A percentile compares a stretch with the other conserved stretches of the same genome.
These are phyloP conservation scores for Eubasilissa splendida DNA, from an alignment of 2,888 invertebrate species.

Conservation along the genomic window DNA sequence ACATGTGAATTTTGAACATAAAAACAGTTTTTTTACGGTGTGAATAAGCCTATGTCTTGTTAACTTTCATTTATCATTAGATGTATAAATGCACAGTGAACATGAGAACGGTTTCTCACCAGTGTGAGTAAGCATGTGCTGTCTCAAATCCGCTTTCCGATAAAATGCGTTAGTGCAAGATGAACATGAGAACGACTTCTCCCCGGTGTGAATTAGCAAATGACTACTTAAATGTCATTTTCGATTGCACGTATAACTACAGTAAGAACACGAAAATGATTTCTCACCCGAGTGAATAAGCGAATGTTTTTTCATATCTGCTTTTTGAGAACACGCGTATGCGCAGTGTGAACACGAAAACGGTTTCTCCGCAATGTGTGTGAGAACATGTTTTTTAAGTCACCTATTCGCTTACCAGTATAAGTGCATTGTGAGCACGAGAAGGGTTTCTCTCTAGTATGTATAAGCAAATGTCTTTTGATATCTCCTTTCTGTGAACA, in stretches of 20 bases:
- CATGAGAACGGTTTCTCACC: slow-evolving; percentile 1
- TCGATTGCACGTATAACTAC: background rate
- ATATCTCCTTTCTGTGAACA: no score
- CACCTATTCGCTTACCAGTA: no score
- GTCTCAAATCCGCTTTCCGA: background rate
- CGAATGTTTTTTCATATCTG: background rate
- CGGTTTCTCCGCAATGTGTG: slow-evolving; percentile 1
- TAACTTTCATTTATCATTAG: no score
- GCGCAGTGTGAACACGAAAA: background rate
- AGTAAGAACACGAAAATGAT: background rate
- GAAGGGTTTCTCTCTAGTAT: no score
- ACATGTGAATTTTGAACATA: background rate
- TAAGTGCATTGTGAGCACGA: no score
- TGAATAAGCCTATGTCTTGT: background rate
- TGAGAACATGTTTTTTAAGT: background rate
- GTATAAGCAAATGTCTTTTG: no score
- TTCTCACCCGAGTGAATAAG: background rate
- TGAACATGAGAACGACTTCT: background rate
- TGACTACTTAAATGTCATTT: background rate
- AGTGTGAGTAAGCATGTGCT: background rate
- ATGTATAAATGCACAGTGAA: background rate
- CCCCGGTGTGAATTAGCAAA: no score
- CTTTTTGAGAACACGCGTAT: background rate
- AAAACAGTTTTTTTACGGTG: background rate
- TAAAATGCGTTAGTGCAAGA: background rate